Conservation (phyloP, 23 tunicate genomes). For the Halocynthia aurantium region DNA sequence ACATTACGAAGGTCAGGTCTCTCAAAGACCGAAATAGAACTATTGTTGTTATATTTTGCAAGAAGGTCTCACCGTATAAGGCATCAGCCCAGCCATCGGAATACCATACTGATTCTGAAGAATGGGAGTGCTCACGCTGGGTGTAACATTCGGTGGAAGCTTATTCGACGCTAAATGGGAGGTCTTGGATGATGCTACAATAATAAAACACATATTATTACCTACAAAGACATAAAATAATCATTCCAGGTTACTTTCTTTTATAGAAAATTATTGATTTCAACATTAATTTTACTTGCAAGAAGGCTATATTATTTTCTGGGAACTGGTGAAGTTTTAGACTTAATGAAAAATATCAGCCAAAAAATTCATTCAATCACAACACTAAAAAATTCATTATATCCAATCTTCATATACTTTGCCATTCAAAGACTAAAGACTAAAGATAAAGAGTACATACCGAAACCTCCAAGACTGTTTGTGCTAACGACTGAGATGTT, state of each 20-base stretch:
- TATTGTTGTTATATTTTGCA: neutral
- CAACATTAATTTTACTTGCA: too few relatives aligned
- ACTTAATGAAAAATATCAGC: too few relatives aligned
- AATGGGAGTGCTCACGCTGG: slow-evolving; percentile 68
- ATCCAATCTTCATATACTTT: too few relatives aligned
- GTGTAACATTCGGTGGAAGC: slow-evolving; percentile 64
- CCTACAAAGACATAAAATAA: too few relatives aligned
- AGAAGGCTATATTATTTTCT: too few relatives aligned
- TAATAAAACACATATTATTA: neutral
- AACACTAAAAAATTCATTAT: too few relatives aligned
- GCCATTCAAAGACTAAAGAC: too few relatives aligned
- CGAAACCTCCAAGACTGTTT: slow-evolving; percentile 21
- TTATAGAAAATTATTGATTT: too few relatives aligned
- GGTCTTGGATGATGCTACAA: slow-evolving; percentile 42
- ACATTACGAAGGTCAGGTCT: neutral
- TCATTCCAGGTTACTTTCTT: too few relatives aligned
- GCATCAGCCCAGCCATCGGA: slow-evolving; percentile 41
- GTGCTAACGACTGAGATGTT: neutral
- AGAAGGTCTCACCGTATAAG: slow-evolving; percentile 19
- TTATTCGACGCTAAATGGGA: slow-evolving; percentile 12
- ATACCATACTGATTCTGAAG: slow-evolving; percentile 78
- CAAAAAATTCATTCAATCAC: too few relatives aligned
- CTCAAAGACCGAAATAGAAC: neutral
- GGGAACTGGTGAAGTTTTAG: too few relatives aligned
- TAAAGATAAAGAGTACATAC: neutral